phyloP scores from a whole-genome alignment of 2,797 vertebrate genomes.

The Channa striata region DNA sequence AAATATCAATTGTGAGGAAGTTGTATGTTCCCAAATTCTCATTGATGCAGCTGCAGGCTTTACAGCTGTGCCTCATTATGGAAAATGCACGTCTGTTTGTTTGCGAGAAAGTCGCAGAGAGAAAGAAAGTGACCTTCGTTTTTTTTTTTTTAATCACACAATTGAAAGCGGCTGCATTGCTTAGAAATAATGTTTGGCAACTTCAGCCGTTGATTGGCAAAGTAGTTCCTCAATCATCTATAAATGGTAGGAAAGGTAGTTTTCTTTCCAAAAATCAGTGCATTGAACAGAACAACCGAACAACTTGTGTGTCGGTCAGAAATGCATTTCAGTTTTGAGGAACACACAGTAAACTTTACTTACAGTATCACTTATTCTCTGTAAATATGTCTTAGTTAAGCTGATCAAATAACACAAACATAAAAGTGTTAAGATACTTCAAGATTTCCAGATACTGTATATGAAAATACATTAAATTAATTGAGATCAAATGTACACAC shows the following conservation, averaged over 20 bases:
- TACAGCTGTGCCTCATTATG: constrained; percentile 16
- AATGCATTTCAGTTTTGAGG: neutral
- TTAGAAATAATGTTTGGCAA: constrained; percentile 1
- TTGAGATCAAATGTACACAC: too few relatives aligned
- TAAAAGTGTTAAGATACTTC: constrained; percentile 28
- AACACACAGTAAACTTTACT: too few relatives aligned
- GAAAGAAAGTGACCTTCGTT: constrained; percentile 4
- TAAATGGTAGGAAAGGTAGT: neutral
- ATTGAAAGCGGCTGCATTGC: constrained; percentile 34
- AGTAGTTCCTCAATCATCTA: neutral
- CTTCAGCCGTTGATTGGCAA: constrained; percentile 4
- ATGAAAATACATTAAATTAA: too few relatives aligned
- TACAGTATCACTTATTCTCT: neutral
- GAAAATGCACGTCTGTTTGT: constrained; percentile 8
- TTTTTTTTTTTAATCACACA: neutral
- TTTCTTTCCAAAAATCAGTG: neutral
- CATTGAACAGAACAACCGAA: neutral
- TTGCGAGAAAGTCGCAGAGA: constrained; percentile 9
- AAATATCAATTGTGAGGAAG: constrained; percentile 5
- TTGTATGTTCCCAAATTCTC: neutral
- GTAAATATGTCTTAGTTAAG: constrained; percentile 25
- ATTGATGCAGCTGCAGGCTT: constrained; percentile 15
- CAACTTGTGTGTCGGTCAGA: neutral
- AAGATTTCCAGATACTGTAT: constrained; percentile 39
- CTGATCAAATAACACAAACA: constrained; percentile 49